Percentiles rank a stretch among this genome's conserved stretches.
Evolutionary conservation across 2,888 invertebrate species (phyloP).

Genomic region (Antheraea assamensis): DNA sequence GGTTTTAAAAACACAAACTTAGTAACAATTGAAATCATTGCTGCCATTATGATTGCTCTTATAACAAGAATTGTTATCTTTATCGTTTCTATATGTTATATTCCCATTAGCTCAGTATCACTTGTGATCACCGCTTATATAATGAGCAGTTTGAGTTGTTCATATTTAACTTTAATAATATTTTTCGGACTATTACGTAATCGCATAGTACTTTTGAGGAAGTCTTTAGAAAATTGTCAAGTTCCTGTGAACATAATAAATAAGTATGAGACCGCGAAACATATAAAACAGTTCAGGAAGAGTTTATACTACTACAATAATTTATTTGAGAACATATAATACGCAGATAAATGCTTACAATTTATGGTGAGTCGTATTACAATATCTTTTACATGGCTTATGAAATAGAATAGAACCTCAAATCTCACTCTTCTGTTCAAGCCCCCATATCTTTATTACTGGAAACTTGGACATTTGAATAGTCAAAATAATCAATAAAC

Average conservation of each 20-base stretch:
- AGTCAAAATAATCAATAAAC: no score
- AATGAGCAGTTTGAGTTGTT: not conserved
- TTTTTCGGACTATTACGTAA: slow-evolving; percentile 5
- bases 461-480: not conserved
- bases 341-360: not conserved
- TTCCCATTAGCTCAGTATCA: not conserved
- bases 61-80: not conserved
- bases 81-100: not conserved
- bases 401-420: not conserved
- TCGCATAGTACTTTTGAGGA: no score
- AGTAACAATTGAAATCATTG: not conserved
- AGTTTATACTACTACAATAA: not conserved
- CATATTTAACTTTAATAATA: not conserved
- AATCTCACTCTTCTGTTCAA: no score
- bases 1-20: not conserved
- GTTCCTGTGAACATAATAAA: slow-evolving; percentile 5
- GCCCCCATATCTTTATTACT: no score
- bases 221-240: not conserved
- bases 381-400: not conserved
- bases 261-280: no score
- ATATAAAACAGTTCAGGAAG: not conserved
- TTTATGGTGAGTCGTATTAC: not conserved
- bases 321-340: not conserved
- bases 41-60: not conserved
- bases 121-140: not conserved